These are phyloP conservation scores for Pedetes capensis DNA, from an alignment of 2,113 vertebrate species.

Conservation along the genomic window DNA sequence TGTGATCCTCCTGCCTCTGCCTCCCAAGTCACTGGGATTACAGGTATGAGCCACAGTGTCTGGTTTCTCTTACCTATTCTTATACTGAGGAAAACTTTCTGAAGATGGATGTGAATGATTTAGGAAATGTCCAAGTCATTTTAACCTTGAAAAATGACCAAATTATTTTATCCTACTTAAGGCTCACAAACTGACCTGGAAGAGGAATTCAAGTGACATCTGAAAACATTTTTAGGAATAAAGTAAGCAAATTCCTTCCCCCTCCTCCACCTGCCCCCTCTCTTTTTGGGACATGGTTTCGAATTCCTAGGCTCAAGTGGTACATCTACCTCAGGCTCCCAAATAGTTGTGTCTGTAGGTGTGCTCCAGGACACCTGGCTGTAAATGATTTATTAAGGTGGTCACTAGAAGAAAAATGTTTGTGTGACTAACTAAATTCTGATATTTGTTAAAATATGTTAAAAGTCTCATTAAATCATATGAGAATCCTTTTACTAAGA, in stretches of 20 bases:
- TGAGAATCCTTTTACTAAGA: neutral
- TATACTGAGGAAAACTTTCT: neutral
- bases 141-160: slow-evolving; percentile 19
- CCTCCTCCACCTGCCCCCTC: too few species aligned
- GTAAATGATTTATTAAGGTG: neutral
- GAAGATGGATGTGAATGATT: neutral
- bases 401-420: slow-evolving; percentile 5
- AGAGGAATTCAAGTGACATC: neutral
- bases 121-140: slow-evolving; percentile 2
- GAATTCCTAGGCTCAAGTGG: neutral
- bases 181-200: neutral
- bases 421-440: slow-evolving; percentile 26
- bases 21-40: too few species aligned
- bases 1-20: too few species aligned
- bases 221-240: neutral
- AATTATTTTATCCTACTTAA: neutral
- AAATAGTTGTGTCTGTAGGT: neutral
- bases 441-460: neutral
- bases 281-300: neutral
- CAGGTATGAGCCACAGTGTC: too few species aligned
- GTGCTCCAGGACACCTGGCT: too few species aligned
- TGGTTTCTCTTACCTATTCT: neutral
- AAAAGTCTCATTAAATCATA: neutral
- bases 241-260: neutral
- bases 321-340: too few species aligned